Base-by-base conservation (phyloP, 1,140 invertebrate genomes). In the Scaptomyza graminum region DNA sequence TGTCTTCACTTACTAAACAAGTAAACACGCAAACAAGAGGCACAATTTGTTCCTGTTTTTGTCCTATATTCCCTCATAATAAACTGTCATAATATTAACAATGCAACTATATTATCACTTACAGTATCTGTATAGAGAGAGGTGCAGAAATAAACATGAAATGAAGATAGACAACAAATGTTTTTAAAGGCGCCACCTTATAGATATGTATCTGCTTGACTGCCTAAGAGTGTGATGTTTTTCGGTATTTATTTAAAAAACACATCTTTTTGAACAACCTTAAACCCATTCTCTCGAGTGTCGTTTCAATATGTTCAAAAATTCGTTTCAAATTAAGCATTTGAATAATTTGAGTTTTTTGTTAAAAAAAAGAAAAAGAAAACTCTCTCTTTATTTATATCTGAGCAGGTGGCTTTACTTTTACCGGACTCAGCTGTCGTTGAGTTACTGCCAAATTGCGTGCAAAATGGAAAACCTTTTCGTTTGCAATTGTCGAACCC, bases 291-390 rank as follows among this genome's bases (percentile, higher is more conserved):
- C 62, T 63, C 64, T 46, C 68, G 18, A 39, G 55, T 71, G 47
- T 54, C 65, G 39, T 44, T 51, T 47, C 76, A 66, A 76, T 78
- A 78, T 72, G 76, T 54, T 66, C n/a, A 9, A 44, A 54, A 74
- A 87, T 81, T 85, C 80, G 78, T 71, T 85, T 74, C 74, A 81
- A 85, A 85, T 85, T 85, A 85, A 64, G 69, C 56, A 77, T 85
- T 87, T 81, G 74, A 81, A 87, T 87, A 87, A 81, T 66, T 75
- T 70, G 15, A 9, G 34, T 9, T 18, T n/a, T 44, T 46, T 43
- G 9, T 22, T 22, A 9, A 11, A 13, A 63, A 54, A 60, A 56
- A 12, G 28, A 13, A 9, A 11, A 13, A 63, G 47, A 60, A 56
- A 12, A 5, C 7, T 31, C 0, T 31, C 18, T 22, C 16, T 64